Evolutionary conservation across 2,113 vertebrate species (phyloP), one percentile per base, ranked within the genome.

Genomic region (Cariama cristata): DNA sequence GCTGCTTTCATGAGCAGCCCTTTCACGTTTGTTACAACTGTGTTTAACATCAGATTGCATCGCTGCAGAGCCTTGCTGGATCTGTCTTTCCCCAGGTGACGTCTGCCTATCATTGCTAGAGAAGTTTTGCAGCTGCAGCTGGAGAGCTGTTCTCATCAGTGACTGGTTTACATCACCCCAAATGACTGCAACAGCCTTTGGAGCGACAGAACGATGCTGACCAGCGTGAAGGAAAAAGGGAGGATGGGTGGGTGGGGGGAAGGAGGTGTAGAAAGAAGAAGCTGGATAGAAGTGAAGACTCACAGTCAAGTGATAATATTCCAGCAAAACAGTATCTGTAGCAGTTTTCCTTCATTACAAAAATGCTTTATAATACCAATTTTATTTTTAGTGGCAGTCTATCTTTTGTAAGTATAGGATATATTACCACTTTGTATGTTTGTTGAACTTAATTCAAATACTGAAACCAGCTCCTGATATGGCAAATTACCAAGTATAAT

Each of bases 361-460:
- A 74, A 91, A 47, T 32, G 24, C 3, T 90, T 94, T 76, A 28
- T 79, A 45, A 28, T 49, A 47, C 7, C 18, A 9, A 26, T 88
- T 87, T 68, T 85, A 69, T 80, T 95, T 94, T 80, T 77, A 95
- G 47, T 40, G 40, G 17, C 56, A 67, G 32, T 44, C 58, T 58
- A 26, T 76, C 82, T 92, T 88, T 68, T 76, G 5, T 79, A 93
- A 71, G 11, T 22, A 49, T 22, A 45, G 50, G 42, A 49, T 42
- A 49, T 67, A 64, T 62, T 88, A 74, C 27, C 19, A 38, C 30
- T 87, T 89, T 6, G 22, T 73, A 28, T 17, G 21, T 75, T 75
- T 64, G 18, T 22, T 85, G 33, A 95, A 89, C 8, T 52, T 63
- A 77, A 79, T 85, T 79, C 32, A 88, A 74, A 86, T 75, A 52